A percentile compares a stretch with the other conserved stretches of the same genome.
These are phyloP conservation scores for Ceratosolen solmsi DNA, from an alignment of 1,140 invertebrate genomes.

Conservation along the genomic window DNA sequence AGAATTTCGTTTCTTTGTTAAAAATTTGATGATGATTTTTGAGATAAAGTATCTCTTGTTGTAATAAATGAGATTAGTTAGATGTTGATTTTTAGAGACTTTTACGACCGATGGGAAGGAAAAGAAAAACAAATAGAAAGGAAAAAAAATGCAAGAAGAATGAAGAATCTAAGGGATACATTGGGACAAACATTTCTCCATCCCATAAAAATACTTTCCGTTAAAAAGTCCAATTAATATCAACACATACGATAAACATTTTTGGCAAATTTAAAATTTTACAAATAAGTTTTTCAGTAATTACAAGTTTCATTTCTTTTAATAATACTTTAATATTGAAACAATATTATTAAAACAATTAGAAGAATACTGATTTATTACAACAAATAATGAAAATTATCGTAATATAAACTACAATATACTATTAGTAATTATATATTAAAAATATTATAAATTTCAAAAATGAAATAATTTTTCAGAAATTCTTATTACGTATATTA, in stretches of 20 bases:
- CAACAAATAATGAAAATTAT: no score
- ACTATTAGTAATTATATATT: no score
- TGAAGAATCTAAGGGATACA: not conserved
- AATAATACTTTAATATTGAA: no score
- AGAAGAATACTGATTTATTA: no score
- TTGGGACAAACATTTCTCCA: not conserved
- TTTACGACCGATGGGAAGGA: not conserved
- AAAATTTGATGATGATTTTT: conserved; percentile 38
- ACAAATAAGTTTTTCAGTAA: no score
- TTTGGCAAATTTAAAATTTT: not conserved
- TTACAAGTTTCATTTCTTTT: no score
- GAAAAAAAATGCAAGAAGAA: not conserved
- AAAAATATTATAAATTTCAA: no score
- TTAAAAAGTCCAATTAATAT: not conserved
- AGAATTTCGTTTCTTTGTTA: conserved; percentile 32
- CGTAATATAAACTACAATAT: no score
- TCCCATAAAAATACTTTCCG: no score
- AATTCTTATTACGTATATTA: no score
- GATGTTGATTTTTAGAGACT: conserved; percentile 24
- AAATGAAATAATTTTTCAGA: no score
- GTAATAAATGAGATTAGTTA: conserved; percentile 5
- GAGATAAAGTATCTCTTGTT: conserved; percentile 37
- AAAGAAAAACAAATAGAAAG: not conserved
- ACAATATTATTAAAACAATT: no score
- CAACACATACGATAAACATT: not conserved